Evolutionary conservation across 2,113 vertebrate species (phyloP).

Genomic region (Stercorarius parasiticus): DNA sequence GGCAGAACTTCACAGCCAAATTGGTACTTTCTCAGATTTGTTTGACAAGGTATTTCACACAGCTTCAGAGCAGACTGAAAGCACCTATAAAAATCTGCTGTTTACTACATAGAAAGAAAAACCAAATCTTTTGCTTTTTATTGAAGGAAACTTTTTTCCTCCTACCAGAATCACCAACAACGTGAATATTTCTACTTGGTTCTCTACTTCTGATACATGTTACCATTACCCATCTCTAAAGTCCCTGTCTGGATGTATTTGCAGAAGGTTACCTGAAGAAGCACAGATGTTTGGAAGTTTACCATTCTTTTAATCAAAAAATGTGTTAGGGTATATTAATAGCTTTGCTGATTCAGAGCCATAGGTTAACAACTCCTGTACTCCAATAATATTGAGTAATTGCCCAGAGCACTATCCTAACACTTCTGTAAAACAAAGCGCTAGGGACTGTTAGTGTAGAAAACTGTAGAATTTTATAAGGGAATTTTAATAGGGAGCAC

Average conservation of each 20-base stretch:
- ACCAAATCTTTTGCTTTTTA: background rate
- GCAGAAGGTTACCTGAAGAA: slow-evolving; percentile 12
- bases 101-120: background rate
- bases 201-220: background rate
- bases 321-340: background rate
- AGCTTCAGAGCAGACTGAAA: background rate
- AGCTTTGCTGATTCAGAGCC: slow-evolving; percentile 7
- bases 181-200: background rate
- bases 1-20: slow-evolving; percentile 29
- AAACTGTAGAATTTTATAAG: slow-evolving; percentile 26
- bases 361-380: slow-evolving; percentile 34
- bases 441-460: background rate
- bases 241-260: background rate
- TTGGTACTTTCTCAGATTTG: background rate
- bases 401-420: slow-evolving; percentile 34
- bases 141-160: background rate
- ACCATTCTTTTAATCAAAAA: slow-evolving; percentile 41
- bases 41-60: slow-evolving; percentile 36
- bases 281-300: slow-evolving; percentile 14
- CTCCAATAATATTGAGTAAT: background rate
- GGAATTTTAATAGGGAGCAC: slow-evolving; percentile 19
- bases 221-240: background rate
- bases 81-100: background rate
- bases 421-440: slow-evolving; percentile 30
- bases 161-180: background rate